These are phyloP conservation scores for Anguilla japonica DNA, from an alignment of 2,113 vertebrate species.

Conservation along the genomic window DNA sequence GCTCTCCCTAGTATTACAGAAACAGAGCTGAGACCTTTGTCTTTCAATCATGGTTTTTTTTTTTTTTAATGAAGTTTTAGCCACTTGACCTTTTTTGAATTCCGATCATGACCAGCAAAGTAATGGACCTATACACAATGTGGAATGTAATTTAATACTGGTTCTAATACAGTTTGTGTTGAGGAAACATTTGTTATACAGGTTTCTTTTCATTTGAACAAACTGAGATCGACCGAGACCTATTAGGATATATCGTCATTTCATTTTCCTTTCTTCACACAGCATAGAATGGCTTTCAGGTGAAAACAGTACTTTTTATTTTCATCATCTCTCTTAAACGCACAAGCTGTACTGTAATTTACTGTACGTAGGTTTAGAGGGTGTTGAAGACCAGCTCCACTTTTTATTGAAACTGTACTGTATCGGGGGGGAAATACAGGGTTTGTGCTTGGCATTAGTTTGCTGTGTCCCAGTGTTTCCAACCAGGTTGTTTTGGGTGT, in stretches of 20 bases:
- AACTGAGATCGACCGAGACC: neutral
- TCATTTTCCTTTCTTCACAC: constrained; percentile 18
- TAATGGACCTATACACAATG: constrained; percentile 30
- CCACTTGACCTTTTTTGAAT: constrained; percentile 5
- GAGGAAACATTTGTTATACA: neutral
- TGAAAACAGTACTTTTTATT: neutral
- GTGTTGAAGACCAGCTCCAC: constrained; percentile 13
- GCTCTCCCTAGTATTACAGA: neutral
- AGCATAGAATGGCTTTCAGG: neutral
- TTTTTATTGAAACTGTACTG: neutral
- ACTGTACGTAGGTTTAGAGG: constrained; percentile 65
- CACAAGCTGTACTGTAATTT: constrained; percentile 51
- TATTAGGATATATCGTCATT: neutral
- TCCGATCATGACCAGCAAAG: neutral
- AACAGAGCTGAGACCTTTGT: neutral
- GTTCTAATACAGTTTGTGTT: neutral
- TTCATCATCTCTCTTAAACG: constrained; percentile 18
- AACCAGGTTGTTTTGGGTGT: neutral
- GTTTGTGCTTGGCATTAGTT: neutral
- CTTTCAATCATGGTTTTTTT: constrained; percentile 3
- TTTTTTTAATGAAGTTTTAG: neutral
- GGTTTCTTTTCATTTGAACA: neutral
- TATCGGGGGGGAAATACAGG: neutral
- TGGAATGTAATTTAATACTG: constrained; percentile 41
- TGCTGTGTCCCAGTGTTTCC: neutral